These are phyloP conservation scores for Chrysodeixis includens DNA, from an alignment of 2,888 invertebrate genomes.

Conservation along the genomic window DNA sequence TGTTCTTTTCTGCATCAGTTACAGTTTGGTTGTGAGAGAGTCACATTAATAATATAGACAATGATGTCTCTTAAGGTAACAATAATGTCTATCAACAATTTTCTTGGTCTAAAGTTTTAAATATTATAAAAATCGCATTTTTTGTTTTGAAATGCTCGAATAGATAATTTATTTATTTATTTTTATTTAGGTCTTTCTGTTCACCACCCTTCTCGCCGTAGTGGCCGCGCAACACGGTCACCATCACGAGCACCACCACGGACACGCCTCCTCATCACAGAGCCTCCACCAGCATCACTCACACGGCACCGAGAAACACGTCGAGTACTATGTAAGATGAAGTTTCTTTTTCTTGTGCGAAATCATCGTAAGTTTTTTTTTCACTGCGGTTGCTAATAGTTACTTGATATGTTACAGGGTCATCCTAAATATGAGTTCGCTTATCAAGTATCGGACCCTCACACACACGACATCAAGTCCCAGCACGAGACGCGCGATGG, in stretches of 20 bases:
- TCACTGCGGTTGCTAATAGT: neutral
- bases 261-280: slow-evolving; percentile 67
- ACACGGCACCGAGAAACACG: slow-evolving; percentile 38
- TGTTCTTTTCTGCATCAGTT: neutral
- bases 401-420: slow-evolving; percentile 54
- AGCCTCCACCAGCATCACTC: slow-evolving; percentile 63
- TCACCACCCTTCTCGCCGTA: neutral
- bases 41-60: neutral
- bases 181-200: neutral
- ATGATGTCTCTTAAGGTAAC: neutral
- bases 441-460: slow-evolving; percentile 85
- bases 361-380: too few species aligned
- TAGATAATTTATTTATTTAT: neutral
- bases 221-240: slow-evolving; percentile 33
- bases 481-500: slow-evolving; percentile 87
- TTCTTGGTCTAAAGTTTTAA: neutral
- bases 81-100: neutral
- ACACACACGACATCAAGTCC: slow-evolving; percentile 87
- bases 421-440: slow-evolving; percentile 86
- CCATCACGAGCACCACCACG: slow-evolving; percentile 58
- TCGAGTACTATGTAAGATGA: slow-evolving; percentile 45
- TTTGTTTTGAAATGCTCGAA: too few species aligned
- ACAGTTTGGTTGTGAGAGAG: neutral
- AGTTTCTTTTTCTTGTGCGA: neutral
- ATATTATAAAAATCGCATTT: too few species aligned